Evolutionary conservation across 1,140 invertebrate species (phyloP).

Genomic region (Bombus breviceps): DNA sequence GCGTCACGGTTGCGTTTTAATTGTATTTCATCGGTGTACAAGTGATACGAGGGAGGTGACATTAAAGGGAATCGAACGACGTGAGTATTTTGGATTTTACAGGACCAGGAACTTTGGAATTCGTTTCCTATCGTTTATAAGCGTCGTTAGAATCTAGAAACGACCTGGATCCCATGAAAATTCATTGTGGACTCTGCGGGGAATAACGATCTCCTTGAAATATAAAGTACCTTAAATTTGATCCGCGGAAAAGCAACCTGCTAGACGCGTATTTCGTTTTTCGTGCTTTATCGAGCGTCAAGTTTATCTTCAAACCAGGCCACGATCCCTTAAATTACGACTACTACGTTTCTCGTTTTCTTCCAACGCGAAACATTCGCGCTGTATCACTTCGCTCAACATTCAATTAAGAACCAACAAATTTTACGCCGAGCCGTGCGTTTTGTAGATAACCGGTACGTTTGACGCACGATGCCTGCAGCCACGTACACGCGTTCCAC

Average conservation of each 20-base stretch:
- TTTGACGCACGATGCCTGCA: neutral
- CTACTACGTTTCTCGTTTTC: neutral
- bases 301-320: neutral
- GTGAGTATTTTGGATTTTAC: neutral
- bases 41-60: no score
- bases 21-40: neutral
- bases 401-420: neutral
- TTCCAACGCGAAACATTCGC: neutral
- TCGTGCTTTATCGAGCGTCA: conserved; percentile 18
- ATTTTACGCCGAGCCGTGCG: neutral
- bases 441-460: neutral
- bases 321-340: neutral
- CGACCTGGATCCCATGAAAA: neutral
- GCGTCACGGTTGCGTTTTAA: neutral
- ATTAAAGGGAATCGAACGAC: neutral
- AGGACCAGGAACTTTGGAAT: neutral
- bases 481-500: no score
- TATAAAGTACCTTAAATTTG: conserved; percentile 20
- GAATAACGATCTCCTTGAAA: conserved; percentile 5
- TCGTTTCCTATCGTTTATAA: neutral
- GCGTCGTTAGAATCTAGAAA: no score
- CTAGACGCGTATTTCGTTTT: neutral
- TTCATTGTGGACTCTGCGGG: neutral
- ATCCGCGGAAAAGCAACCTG: conserved; percentile 8
- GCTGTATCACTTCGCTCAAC: neutral